Conservation (phyloP, 2,113 vertebrate species). For the Accipiter cooperii region DNA sequence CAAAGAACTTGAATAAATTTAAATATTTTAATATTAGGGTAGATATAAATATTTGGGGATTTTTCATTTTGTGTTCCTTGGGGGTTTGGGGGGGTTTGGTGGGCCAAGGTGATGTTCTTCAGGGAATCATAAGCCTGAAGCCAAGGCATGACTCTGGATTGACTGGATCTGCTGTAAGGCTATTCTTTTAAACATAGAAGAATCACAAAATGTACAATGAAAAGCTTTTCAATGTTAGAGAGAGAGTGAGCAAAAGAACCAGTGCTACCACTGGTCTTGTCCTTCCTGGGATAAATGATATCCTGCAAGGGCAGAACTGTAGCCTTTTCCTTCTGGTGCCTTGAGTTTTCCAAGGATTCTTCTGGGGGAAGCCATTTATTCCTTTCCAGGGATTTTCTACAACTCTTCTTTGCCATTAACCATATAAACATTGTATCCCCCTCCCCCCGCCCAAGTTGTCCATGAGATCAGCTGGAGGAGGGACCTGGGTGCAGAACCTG, state of each 20-base stretch:
- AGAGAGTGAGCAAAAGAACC: not conserved
- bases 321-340: not conserved
- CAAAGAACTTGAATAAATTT: not conserved
- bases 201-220: not conserved
- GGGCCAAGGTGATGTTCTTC: not conserved
- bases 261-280: not conserved
- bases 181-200: not conserved
- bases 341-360: not conserved
- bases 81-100: not conserved
- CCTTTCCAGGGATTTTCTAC: not conserved
- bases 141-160: not conserved
- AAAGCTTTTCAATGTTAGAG: not conserved
- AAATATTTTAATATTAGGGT: not conserved
- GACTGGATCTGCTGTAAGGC: not conserved
- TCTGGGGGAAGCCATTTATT: not conserved
- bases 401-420: not conserved
- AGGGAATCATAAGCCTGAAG: not conserved
- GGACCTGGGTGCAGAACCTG: not conserved
- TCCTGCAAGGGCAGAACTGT: not conserved
- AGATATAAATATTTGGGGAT: not conserved
- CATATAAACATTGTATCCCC: not conserved
- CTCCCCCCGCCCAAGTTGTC: not conserved
- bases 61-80: not conserved
- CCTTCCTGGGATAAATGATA: not conserved
- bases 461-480: not conserved